Percentiles rank a stretch among this genome's conserved stretches.
Conservation (phyloP, 2,888 invertebrate species). For the Caenorhabditis sp. region DNA sequence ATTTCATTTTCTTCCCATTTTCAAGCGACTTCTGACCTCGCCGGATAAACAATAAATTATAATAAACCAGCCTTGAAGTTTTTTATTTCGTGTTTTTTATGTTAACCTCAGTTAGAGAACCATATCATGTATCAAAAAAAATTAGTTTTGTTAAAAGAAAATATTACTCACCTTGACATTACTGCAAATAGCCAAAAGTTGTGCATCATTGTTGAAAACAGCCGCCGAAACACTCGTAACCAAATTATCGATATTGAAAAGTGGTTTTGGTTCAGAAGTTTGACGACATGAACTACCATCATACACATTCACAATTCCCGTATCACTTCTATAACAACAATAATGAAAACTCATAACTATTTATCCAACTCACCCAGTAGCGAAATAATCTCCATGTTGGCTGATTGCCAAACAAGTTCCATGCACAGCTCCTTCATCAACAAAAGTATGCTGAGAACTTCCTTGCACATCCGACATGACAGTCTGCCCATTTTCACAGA, state of each 20-base stretch:
- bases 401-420: conserved; percentile 45
- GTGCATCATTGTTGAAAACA: conserved; percentile 43
- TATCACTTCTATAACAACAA: conserved; percentile 37
- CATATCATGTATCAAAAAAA: too few species aligned
- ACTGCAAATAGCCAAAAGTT: conserved; percentile 39
- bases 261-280: conserved; percentile 26
- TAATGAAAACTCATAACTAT: background rate
- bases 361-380: conserved; percentile 34
- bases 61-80: too few species aligned
- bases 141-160: too few species aligned
- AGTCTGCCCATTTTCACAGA: conserved; percentile 45
- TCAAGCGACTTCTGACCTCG: too few species aligned
- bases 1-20: too few species aligned
- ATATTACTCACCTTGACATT: conserved; percentile 27
- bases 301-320: conserved; percentile 52
- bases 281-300: conserved; percentile 18
- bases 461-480: conserved; percentile 20
- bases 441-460: conserved; percentile 31
- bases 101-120: too few species aligned
- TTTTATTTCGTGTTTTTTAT: too few species aligned
- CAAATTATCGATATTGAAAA: conserved; percentile 37
- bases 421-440: conserved; percentile 47
- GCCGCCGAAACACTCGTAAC: conserved; percentile 37
- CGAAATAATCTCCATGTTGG: conserved; percentile 42
- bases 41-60: too few species aligned